Percentiles rank a stretch among this genome's conserved stretches.
These are phyloP conservation scores for Didymodactylos carnosus DNA, from an alignment of 2,888 invertebrate genomes.

Conservation along the genomic window DNA sequence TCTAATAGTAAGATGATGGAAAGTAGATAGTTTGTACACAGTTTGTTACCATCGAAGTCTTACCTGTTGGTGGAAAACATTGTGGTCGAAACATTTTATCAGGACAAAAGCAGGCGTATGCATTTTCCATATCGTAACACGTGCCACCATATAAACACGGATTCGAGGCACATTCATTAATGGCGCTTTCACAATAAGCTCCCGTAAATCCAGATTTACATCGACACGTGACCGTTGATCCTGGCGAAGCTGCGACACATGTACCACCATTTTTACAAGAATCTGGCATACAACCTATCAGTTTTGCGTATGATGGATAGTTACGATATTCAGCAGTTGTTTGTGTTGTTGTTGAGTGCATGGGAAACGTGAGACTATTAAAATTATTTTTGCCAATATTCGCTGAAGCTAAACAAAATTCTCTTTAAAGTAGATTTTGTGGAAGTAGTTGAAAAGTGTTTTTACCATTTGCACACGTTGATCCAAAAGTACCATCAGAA, in stretches of 20 bases:
- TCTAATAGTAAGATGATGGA: too few species aligned
- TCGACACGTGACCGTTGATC: background rate
- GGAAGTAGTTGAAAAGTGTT: too few species aligned
- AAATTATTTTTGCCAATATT: too few species aligned
- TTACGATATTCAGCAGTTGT: too few species aligned
- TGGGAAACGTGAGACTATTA: too few species aligned
- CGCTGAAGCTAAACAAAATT: too few species aligned
- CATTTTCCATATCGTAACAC: constrained; percentile 8
- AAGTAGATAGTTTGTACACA: too few species aligned
- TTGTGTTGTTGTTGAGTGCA: too few species aligned
- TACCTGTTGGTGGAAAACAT: background rate
- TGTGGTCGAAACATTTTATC: background rate
- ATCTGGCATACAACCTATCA: too few species aligned
- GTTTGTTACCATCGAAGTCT: background rate
- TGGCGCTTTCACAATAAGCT: constrained; percentile 11
- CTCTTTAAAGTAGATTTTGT: too few species aligned
- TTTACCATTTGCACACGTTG: too few species aligned
- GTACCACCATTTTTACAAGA: constrained; percentile 13
- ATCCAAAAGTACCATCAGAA: background rate
- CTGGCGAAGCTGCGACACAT: background rate
- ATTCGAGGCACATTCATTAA: constrained; percentile 14
- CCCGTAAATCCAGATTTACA: constrained; percentile 11
- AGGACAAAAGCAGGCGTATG: constrained; percentile 11
- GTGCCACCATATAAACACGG: constrained; percentile 7
- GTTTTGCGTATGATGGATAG: too few species aligned